These are phyloP conservation scores for Muscina levida DNA, from an alignment of 2,888 invertebrate species.

Conservation along the genomic window DNA sequence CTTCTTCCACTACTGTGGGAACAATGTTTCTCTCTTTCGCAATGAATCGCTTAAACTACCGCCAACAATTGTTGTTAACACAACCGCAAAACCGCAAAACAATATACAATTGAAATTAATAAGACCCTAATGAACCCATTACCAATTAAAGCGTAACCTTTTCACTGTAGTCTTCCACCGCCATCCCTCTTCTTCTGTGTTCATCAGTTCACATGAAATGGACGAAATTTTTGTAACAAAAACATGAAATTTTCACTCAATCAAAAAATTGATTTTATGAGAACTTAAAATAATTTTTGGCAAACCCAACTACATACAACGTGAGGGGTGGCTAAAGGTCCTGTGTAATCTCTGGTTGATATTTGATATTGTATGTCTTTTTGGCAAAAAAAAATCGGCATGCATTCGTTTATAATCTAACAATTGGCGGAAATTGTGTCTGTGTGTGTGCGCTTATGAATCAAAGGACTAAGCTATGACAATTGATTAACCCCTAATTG, in stretches of 20 bases:
- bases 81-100: background rate
- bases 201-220: background rate
- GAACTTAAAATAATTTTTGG: background rate
- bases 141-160: slow-evolving; percentile 33
- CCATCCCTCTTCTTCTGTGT: slow-evolving; percentile 4
- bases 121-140: slow-evolving; percentile 37
- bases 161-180: background rate
- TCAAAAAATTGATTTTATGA: slow-evolving; percentile 11
- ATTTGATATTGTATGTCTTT: background rate
- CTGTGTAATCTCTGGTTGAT: background rate
- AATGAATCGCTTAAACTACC: background rate
- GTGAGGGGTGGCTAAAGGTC: background rate
- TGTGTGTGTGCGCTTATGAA: background rate
- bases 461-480: background rate
- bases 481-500: slow-evolving; percentile 62
- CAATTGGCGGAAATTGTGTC: background rate
- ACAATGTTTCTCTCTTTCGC: background rate
- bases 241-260: background rate
- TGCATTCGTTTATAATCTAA: slow-evolving; percentile 9
- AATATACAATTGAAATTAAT: background rate
- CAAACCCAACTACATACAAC: background rate
- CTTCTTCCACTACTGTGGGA: slow-evolving; percentile 15
- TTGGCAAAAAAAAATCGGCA: background rate
- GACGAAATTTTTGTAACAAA: slow-evolving; percentile 11
- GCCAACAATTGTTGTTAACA: background rate